Evolutionary conservation across 2,888 invertebrate genomes (phyloP), one percentile per base, ranked within the genome.

Genomic region (Melangyna quadrimaculata): DNA sequence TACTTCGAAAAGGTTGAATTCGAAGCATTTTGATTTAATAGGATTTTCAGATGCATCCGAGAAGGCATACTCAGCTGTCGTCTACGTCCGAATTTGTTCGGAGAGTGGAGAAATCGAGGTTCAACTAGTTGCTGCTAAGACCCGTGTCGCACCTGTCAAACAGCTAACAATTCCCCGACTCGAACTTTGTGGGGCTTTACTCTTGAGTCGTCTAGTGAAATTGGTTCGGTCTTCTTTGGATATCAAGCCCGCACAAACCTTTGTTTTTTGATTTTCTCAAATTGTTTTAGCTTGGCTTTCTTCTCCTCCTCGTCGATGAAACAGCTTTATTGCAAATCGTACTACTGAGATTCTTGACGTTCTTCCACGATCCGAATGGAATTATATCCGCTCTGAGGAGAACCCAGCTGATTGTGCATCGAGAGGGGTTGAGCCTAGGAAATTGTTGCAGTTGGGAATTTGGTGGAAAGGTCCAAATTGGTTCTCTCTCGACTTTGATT

Each of bases 221-320:
- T 12, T 61, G 14, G 27, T 77, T 17, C 22, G n/a, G 1, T 22
- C 40, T 0, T 65, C 55, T 14, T 37, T 37, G 14, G 37, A 37
- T 37, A 4, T 37, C 0, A n/a, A 17, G 29, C 61, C 45, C 5
- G 2, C n/a, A n/a, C 69, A 61, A 22, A 78, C 69, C 37, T 14
- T 37, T n/a, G 24, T 87, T 43, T 77, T 87, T 83, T 77, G 63
- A 17, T 78, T 81, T 51, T 87, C 87, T 1, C 57, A 53, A 32
- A 71, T 89, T 5, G 87, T 87, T 0, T 48, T 89, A 8, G 51
- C 84, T 7, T 89, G 89, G n/a, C 45, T 88, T 3, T 73, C 82
- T n/a, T 84, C 87, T 17, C 72, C 69, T 5, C 75, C 87, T 87
- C 87, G n/a, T 19, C 45, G 8, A n/a, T n/a, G n/a, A n/a, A n/a